phyloP scores from a whole-genome alignment of 2,888 invertebrate genomes.

The Colletes collaris region DNA sequence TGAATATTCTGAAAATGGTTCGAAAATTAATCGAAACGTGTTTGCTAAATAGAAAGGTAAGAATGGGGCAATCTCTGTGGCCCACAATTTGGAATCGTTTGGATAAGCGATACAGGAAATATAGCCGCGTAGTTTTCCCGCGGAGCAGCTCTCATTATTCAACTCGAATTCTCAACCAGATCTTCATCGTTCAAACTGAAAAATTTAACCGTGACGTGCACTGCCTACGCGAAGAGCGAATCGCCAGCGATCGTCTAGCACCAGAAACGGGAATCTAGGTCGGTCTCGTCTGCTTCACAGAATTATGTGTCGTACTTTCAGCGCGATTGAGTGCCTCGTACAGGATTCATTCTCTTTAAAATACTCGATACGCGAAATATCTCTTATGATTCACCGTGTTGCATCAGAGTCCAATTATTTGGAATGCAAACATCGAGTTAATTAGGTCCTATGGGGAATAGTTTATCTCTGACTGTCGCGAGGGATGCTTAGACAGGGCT shows the following conservation, averaged over 20 bases:
- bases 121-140: conserved; percentile 17
- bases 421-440: too few species aligned
- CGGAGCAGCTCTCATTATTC: neutral
- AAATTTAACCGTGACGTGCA: neutral
- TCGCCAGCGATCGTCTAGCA: conserved; percentile 20
- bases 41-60: too few species aligned
- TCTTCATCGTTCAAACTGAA: neutral
- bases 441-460: too few species aligned
- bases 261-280: conserved; percentile 25
- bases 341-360: conserved; percentile 27
- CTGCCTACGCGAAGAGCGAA: conserved; percentile 5
- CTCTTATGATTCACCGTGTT: too few species aligned
- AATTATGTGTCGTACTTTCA: conserved; percentile 9
- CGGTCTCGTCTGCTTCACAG: conserved; percentile 22
- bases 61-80: too few species aligned
- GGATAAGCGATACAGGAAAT: neutral
- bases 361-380: conserved; percentile 31
- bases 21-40: too few species aligned
- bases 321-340: conserved; percentile 11
- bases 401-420: too few species aligned
- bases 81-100: neutral
- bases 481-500: too few species aligned
- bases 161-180: neutral
- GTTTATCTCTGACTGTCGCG: too few species aligned
- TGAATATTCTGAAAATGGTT: too few species aligned